Percentiles rank a stretch among this genome's conserved stretches.
These are phyloP conservation scores for Triplophysa rosa DNA, from an alignment of 2,113 vertebrate species.

Conservation along the genomic window DNA sequence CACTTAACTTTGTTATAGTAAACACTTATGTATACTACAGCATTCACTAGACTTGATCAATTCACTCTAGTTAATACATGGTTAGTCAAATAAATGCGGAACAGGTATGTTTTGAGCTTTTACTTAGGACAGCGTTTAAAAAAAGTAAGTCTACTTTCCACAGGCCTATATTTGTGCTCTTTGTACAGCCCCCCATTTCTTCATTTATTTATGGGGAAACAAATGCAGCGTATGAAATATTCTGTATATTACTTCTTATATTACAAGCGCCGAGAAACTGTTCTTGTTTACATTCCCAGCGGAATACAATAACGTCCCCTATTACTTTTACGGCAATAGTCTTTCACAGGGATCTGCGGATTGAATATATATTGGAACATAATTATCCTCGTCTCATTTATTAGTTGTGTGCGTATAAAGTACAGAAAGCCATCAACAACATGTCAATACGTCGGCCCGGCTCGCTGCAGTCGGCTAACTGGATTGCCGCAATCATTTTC, in stretches of 20 bases:
- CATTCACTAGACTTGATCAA: no score
- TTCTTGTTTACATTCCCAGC: neutral
- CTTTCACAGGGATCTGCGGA: neutral
- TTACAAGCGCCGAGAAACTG: neutral
- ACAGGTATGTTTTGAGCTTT: no score
- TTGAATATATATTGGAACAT: neutral
- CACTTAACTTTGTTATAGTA: no score
- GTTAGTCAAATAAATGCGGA: no score
- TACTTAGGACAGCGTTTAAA: no score
- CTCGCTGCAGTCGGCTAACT: neutral
- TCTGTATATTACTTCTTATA: neutral
- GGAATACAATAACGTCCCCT: constrained; percentile 8
- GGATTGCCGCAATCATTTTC: neutral
- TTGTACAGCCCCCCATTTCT: neutral
- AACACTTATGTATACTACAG: no score
- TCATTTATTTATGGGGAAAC: neutral
- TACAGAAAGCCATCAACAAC: neutral
- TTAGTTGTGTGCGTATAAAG: constrained; percentile 4
- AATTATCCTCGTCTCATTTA: neutral
- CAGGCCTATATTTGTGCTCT: no score
- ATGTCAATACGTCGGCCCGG: neutral
- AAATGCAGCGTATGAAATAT: neutral
- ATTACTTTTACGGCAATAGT: constrained; percentile 42
- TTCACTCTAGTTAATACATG: no score
- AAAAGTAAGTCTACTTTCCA: no score